phyloP scores from a whole-genome alignment of 2,888 invertebrate species.

The Cloeon dipterum region DNA sequence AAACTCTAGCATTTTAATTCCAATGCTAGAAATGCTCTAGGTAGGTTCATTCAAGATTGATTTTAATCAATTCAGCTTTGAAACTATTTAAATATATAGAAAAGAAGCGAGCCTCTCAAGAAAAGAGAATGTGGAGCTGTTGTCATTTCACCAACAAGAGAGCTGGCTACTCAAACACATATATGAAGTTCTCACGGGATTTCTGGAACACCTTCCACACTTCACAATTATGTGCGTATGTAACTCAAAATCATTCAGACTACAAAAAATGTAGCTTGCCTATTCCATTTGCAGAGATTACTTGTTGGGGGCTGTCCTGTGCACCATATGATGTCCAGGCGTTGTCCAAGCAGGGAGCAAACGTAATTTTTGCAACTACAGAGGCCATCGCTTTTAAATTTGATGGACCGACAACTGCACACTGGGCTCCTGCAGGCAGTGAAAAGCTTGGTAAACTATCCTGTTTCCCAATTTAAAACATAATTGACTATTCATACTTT shows the following conservation, averaged over 20 bases:
- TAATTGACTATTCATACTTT: too few species aligned
- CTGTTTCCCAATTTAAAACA: too few species aligned
- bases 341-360: conserved; percentile 42
- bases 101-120: conserved; percentile 35
- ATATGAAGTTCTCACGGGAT: conserved; percentile 32
- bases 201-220: conserved; percentile 19
- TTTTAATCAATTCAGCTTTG: too few species aligned
- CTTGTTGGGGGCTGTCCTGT: conserved; percentile 60
- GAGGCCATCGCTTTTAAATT: conserved; percentile 78
- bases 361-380: conserved; percentile 86
- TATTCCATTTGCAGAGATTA: conserved; percentile 12
- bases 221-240: conserved; percentile 1
- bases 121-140: conserved; percentile 64
- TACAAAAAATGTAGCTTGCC: too few species aligned
- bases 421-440: conserved; percentile 45
- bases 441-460: conserved; percentile 44
- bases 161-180: conserved; percentile 82
- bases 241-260: too few species aligned
- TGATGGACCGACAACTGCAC: conserved; percentile 40
- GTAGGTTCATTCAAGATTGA: conserved; percentile 15
- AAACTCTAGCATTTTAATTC: conserved; percentile 91
- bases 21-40: conserved; percentile 63
- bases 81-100: conserved; percentile 23
- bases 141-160: conserved; percentile 87
- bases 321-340: conserved; percentile 46